Conservation (phyloP, 2,888 invertebrate genomes). For the Apamea sordens region DNA sequence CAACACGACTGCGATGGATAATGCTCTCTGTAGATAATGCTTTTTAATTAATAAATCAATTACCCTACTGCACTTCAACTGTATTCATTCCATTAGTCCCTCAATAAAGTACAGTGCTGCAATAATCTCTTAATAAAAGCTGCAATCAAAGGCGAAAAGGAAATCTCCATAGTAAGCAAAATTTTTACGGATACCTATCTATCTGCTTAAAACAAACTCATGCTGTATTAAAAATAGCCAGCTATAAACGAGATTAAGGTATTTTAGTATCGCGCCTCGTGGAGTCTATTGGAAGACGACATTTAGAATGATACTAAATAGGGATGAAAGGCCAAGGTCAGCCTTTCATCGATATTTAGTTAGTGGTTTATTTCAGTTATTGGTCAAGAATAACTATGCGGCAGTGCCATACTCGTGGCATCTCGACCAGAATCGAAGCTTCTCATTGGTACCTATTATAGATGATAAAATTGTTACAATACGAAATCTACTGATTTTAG, state of each 20-base stretch:
- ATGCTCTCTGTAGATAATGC: neutral
- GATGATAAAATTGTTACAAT: neutral
- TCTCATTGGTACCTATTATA: slow-evolving; percentile 4
- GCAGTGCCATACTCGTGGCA: neutral
- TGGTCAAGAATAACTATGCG: neutral
- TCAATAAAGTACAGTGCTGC: neutral
- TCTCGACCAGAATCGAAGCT: neutral
- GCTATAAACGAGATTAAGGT: neutral
- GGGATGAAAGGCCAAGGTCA: neutral
- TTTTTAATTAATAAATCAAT: neutral
- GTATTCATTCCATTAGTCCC: neutral
- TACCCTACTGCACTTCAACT: no score
- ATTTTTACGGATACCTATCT: neutral
- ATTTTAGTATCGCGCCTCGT: neutral
- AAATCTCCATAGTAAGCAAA: no score
- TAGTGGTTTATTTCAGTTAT: neutral
- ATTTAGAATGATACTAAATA: neutral
- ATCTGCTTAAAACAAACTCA: neutral
- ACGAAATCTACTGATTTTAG: neutral
- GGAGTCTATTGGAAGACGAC: neutral
- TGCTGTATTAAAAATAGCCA: neutral
- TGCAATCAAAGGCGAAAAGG: neutral
- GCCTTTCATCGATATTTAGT: no score
- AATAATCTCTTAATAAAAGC: neutral
- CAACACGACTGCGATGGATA: neutral